phyloP scores from a whole-genome alignment of 2,888 invertebrate species.

The Maniola hyperantus region DNA sequence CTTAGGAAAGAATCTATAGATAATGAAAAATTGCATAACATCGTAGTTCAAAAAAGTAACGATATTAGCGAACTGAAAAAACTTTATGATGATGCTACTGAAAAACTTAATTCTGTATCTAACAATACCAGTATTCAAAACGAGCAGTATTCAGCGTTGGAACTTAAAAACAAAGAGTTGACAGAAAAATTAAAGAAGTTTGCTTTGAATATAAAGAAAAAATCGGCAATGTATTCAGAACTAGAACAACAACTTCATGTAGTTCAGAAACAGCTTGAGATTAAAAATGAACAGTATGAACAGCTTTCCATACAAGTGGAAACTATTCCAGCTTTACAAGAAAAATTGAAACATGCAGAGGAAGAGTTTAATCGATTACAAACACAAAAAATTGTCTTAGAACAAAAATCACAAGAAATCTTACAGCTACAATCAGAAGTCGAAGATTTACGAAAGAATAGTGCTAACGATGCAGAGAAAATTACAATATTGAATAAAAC shows the following conservation, averaged over 20 bases:
- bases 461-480: conserved; percentile 50
- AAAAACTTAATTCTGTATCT: conserved; percentile 63
- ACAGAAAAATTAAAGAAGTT: conserved; percentile 90
- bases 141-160: conserved; percentile 66
- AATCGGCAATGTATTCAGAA: conserved; percentile 84
- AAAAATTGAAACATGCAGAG: conserved; percentile 67
- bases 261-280: conserved; percentile 59
- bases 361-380: conserved; percentile 65
- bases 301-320: conserved; percentile 63
- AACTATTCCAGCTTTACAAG: conserved; percentile 63
- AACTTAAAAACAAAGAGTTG: conserved; percentile 86
- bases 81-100: conserved; percentile 68
- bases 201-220: conserved; percentile 89
- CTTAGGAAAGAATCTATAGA: conserved; percentile 84
- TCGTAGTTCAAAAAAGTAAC: conserved; percentile 79
- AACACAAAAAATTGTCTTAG: conserved; percentile 54
- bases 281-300: conserved; percentile 60
- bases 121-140: conserved; percentile 69
- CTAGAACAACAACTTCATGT: conserved; percentile 80
- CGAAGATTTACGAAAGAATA: conserved; percentile 26
- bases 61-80: conserved; percentile 71
- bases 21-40: conserved; percentile 84
- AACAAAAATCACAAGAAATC: conserved; percentile 58
- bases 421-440: conserved; percentile 52
- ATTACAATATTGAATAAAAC: conserved; percentile 53